Evolutionary conservation across 2,888 invertebrate species (phyloP), one percentile per base, ranked within the genome.

Genomic region (Orchesella flavescens): DNA sequence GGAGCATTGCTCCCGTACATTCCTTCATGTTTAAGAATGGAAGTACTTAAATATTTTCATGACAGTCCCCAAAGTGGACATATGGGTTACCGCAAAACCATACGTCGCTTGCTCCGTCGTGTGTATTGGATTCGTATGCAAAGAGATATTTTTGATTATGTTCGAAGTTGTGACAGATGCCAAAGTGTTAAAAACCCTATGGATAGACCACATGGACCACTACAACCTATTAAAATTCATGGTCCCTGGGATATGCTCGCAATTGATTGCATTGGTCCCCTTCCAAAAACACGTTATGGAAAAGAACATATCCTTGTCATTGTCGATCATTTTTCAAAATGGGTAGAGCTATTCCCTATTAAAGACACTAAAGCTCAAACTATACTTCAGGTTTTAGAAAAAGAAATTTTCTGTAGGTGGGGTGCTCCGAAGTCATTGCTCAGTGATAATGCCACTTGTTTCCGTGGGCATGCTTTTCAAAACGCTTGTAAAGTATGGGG

Each of bases 401-500:
- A 53, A 75, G 19, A 76, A 43, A 65, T 84, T 1, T 85, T 87
- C 34, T 83, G 65, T 13, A 59, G 84, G 0, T 83, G 72, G 65
- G 86, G 87, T 2, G 12, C 34, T 24, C 86, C 86, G 0, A 44
- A 59, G 13, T 19, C 19, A 13, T 46, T 87, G 5, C 17, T 85
- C 13, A 53, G 81, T 15, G 87, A 88, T 61, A 83, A 84, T 53
- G 88, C 86, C 0, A 65, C 77, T 7, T 76, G 86, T 49, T 87
- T 88, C 59, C 59, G 46, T 0, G 49, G 79, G 10, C 24, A 68
- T 1, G 46, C 82, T 1, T 73, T 86, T 19, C 9, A 53, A 13
- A 61, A 69, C 0, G 19, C 87, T 13, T 78, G 80, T 49, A 46
- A 77, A 19, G 1, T 21, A 1, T 84, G 80, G 80, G 59, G 74